A percentile compares a stretch with the other conserved stretches of the same genome.
phyloP scores from a whole-genome alignment of 2,797 vertebrate genomes.

The Labeo calbasu region DNA sequence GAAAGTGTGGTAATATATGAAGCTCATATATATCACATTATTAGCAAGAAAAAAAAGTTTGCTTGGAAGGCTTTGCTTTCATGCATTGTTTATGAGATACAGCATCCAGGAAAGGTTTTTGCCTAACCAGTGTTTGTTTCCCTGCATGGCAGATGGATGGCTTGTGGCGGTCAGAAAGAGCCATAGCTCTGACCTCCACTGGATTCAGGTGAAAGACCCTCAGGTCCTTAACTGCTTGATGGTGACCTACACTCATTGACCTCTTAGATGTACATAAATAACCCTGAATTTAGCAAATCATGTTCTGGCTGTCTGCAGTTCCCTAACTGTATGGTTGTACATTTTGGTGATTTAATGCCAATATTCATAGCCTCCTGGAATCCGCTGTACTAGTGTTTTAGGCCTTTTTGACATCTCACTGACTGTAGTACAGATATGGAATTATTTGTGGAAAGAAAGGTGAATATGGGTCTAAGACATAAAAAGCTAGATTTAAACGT shows the following conservation, averaged over 20 bases:
- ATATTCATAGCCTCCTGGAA: background rate
- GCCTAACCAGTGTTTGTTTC: slow-evolving; percentile 5
- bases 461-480: background rate
- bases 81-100: background rate
- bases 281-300: background rate
- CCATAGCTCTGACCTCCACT: slow-evolving; percentile 13
- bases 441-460: background rate
- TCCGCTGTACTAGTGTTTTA: background rate
- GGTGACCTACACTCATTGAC: slow-evolving; percentile 6
- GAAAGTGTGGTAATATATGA: background rate
- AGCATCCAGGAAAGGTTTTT: background rate
- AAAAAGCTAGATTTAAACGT: background rate
- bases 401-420: background rate
- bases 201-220: slow-evolving; percentile 11
- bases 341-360: background rate
- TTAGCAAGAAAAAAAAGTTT: background rate
- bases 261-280: slow-evolving; percentile 10
- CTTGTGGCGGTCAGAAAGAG: slow-evolving; percentile 4
- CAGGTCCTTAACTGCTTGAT: slow-evolving; percentile 29
- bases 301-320: background rate
- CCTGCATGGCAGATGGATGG: background rate
- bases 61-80: background rate
- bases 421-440: background rate
- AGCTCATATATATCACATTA: background rate
- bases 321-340: background rate